Evolutionary conservation across 2,888 invertebrate genomes (phyloP).

Genomic region (Aleiodes testaceus): DNA sequence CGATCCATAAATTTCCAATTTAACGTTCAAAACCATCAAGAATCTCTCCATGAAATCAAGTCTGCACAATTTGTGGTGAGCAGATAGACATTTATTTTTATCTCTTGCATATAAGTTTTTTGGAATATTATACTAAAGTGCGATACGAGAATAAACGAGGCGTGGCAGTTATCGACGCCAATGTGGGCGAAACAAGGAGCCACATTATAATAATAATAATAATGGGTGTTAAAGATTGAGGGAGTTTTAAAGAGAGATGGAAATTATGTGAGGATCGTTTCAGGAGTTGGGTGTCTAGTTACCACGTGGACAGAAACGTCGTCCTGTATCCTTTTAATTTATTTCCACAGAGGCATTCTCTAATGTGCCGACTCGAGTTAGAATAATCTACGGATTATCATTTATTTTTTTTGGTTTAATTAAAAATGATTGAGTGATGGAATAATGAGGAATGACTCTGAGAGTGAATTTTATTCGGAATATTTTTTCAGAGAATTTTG

Average conservation of each 20-base stretch:
- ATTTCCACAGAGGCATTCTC: conserved; percentile 43
- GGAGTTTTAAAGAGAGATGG: conserved; percentile 13
- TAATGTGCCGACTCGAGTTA: conserved; percentile 34
- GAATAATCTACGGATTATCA: too few relatives aligned
- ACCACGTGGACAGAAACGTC: conserved; percentile 60
- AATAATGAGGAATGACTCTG: too few relatives aligned
- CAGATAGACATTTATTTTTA: background rate
- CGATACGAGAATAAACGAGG: conserved; percentile 34
- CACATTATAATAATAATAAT: conserved; percentile 25
- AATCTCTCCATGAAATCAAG: background rate
- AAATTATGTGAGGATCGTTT: conserved; percentile 40
- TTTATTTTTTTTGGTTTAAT: background rate
- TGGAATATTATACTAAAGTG: conserved; percentile 9
- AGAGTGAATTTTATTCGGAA: background rate
- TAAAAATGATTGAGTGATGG: too few relatives aligned
- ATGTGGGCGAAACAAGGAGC: conserved; percentile 45
- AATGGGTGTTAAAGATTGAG: conserved; percentile 30
- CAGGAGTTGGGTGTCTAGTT: conserved; percentile 56
- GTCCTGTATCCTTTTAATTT: conserved; percentile 51
- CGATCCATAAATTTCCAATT: background rate
- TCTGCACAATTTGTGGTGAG: background rate
- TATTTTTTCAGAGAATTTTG: background rate
- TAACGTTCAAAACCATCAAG: background rate
- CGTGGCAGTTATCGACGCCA: conserved; percentile 40
- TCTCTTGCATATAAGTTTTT: background rate